Percentiles rank a stretch among this genome's conserved stretches.
Conservation (phyloP, 2,888 invertebrate genomes). For the Diabrotica balteata region DNA sequence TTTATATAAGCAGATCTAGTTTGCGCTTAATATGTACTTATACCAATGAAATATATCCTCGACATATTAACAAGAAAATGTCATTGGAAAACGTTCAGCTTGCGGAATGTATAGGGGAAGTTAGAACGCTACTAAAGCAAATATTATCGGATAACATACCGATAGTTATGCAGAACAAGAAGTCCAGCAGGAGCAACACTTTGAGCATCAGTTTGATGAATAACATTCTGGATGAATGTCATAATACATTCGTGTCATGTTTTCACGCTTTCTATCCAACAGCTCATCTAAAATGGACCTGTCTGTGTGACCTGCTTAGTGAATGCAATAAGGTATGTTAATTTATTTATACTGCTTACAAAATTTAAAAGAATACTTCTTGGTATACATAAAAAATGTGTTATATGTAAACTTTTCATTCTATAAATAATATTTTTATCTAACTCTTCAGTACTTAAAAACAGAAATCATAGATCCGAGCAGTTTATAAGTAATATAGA, state of each 20-base stretch:
- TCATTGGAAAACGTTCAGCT: constrained; percentile 76
- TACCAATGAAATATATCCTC: constrained; percentile 91
- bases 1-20: constrained; percentile 85
- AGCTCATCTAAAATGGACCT: constrained; percentile 90
- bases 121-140: constrained; percentile 78
- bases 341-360: no score
- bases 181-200: constrained; percentile 60
- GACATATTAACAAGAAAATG: constrained; percentile 62
- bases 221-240: constrained; percentile 86
- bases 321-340: constrained; percentile 71
- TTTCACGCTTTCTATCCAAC: constrained; percentile 97
- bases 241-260: constrained; percentile 87
- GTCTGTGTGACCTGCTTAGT: constrained; percentile 82
- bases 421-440: no score
- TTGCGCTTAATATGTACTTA: constrained; percentile 83
- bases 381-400: no score
- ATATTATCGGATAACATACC: constrained; percentile 80
- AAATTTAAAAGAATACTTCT: no score
- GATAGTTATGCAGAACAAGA: constrained; percentile 51
- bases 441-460: no score
- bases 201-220: constrained; percentile 69
- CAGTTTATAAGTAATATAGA: no score
- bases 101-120: constrained; percentile 87
- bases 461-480: no score
- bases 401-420: no score